These are phyloP conservation scores for Fulmarus glacialis DNA, from an alignment of 2,113 vertebrate species.

Conservation along the genomic window DNA sequence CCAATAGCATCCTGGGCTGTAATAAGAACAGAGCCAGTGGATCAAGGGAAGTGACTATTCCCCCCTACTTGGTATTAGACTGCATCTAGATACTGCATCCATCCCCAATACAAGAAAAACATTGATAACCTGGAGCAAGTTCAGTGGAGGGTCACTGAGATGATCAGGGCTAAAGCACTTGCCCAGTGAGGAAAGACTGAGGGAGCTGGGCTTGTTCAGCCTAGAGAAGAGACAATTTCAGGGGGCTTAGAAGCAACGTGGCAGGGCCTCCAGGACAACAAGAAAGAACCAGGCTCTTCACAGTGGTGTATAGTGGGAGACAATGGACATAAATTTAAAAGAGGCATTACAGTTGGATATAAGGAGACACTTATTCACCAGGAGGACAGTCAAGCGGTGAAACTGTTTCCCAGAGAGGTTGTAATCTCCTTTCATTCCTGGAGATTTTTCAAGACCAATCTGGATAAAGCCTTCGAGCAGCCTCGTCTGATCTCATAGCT, in stretches of 20 bases:
- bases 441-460: background rate
- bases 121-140: background rate
- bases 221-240: background rate
- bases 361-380: background rate
- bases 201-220: background rate
- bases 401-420: background rate
- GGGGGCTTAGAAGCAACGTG: background rate
- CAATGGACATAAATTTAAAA: background rate
- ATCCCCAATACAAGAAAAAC: background rate
- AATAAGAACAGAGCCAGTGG: background rate
- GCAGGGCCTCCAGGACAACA: background rate
- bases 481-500: background rate
- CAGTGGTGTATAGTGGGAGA: background rate
- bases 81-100: background rate
- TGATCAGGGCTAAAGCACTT: background rate
- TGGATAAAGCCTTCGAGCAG: background rate
- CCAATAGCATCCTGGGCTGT: background rate
- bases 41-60: background rate
- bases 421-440: background rate
- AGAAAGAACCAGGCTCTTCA: background rate
- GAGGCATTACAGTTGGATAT: background rate
- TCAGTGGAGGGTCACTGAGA: background rate
- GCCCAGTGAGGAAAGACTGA: background rate
- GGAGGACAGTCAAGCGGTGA: background rate
- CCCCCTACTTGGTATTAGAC: background rate